Base-by-base conservation (phyloP, 2,888 invertebrate species). In the Odiellus spinosus region DNA sequence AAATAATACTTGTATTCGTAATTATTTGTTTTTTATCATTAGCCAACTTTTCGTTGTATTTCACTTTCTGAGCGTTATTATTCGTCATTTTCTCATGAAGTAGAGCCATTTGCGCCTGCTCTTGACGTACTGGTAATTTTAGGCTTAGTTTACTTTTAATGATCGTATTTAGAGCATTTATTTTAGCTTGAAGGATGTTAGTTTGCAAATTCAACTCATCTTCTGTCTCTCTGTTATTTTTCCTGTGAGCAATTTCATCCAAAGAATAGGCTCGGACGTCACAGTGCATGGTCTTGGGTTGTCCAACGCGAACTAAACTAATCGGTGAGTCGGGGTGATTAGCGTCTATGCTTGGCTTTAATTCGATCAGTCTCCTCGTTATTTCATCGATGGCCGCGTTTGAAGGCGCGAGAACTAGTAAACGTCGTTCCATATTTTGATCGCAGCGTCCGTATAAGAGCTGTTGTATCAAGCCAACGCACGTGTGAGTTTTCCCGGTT, bases 361-460 rank as follows among this genome's bases (percentile, higher is more conserved):
- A 69, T 3, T 69, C 64, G 1, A 77, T 65, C 15, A 88, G 64
- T 51, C 79, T 71, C 3, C 71, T 57, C 3, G 80, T 75, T 3
- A 88, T 70, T 60, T 80, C 81, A 66, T 90, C 87, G 5, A 88
- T 75, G 0, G 87, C 87, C 1, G 80, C 79, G 67, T 90, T 87
- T 36, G 86, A 86, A 18, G 85, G 86, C 0, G 88, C 82, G 60
- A 83, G 82, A 32, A 91, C 71, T 20, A 90, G 68, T 48, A 90
- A 75, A 51, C 67, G 63, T 10, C 62, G 59, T 58, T 52, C 33
- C n/a, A 11, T 3, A 35, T 20, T 34, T 12, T 15, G 33, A 8
- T 34, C 11, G 33, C 34, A 8, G 26, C 26, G 26, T 26, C 26
- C 26, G 26, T 26, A 26, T n/a, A 64, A 49, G 14, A 66, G 73